phyloP scores from a whole-genome alignment of 53 echinoderm and acorn worm species.

The Arbacia lixula region DNA sequence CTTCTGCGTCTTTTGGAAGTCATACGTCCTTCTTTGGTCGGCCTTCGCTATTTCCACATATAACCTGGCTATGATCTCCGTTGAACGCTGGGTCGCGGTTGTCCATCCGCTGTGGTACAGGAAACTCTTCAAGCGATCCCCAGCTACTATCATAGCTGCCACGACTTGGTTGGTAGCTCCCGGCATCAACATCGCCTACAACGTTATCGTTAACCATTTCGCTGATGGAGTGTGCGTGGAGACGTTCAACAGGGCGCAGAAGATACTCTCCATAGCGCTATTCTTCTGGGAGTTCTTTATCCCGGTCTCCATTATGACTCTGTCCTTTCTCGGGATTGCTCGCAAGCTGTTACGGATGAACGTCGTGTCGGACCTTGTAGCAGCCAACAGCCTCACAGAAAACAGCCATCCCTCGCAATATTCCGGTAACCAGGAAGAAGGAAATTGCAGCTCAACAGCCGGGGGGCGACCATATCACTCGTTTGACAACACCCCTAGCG shows the following conservation, averaged over 20 bases:
- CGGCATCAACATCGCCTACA: slow-evolving; percentile 45
- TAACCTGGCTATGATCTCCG: slow-evolving; percentile 78
- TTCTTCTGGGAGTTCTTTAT: slow-evolving; percentile 85
- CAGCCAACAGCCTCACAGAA: background rate
- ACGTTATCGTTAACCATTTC: slow-evolving; percentile 22
- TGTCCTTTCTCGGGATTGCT: slow-evolving; percentile 62
- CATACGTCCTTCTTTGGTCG: slow-evolving; percentile 55
- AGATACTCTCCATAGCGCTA: slow-evolving; percentile 44
- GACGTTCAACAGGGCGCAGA: slow-evolving; percentile 30
- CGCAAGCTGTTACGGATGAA: slow-evolving; percentile 58
- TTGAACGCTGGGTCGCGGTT: slow-evolving; percentile 78
- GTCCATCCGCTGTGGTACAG: slow-evolving; percentile 73
- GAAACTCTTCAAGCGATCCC: slow-evolving; percentile 56
- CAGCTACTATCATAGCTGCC: background rate
- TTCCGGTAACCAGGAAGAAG: too few relatives aligned
- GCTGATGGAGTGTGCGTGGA: slow-evolving; percentile 35
- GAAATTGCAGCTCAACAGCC: too few relatives aligned
- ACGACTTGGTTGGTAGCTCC: slow-evolving; percentile 36
- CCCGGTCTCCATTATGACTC: slow-evolving; percentile 75
- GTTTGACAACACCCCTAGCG: too few relatives aligned
- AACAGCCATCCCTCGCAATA: too few relatives aligned
- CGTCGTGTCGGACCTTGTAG: background rate
- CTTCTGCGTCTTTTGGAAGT: slow-evolving; percentile 36
- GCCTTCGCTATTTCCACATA: slow-evolving; percentile 75
- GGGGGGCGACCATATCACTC: too few relatives aligned